Base-by-base conservation (phyloP, 2,888 invertebrate species). In the Alentia gelatinosa region DNA sequence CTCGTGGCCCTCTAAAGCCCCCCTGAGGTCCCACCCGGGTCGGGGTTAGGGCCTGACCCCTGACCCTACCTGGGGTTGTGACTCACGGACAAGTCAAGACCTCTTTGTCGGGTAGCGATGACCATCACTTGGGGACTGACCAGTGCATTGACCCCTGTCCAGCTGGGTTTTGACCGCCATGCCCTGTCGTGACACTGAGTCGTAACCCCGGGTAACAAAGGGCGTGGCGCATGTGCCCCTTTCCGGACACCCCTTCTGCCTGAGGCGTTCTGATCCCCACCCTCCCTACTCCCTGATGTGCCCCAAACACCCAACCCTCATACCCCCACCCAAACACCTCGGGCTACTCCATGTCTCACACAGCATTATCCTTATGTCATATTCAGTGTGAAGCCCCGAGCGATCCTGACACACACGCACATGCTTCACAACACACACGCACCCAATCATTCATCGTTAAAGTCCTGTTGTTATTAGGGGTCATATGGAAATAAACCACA, bases 21-120 rank as follows among this genome's bases (percentile, higher is more conserved):
- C 86, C n/a, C 5, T 12, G 30, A 35, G 47, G 47, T 15, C 30
- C 26, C 26, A n/a, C 42, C n/a, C 26, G 47, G 35, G 23, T 12
- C 30, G 50, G 86, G 30, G 26, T n/a, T 26, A 23, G 12, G 26
- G 42, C n/a, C 30, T 79, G 79, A 79, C 35, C 79, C 39, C 26
- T 79, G 79, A 79, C 79, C 79, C 79, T n/a, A 79, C 79, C 79
- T 79, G 35, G 79, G 79, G 79, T 79, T 47, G 86, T 86, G 86
- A 86, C 86, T 86, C 86, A 86, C 26, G 47, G 86, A 86, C 86
- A 86, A 23, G 33, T 86, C 42, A 86, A 19, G 12, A 7, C 3
- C 79, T 12, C 37, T 79, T 79, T 35, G 79, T 37, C 79, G n/a
- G n/a, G 39, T 35, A 1, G n/a, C 39, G 39, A 39, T 79, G 35